These are phyloP conservation scores for Anguilla obscura DNA, from an alignment of 2,797 vertebrate genomes.

Conservation along the genomic window DNA sequence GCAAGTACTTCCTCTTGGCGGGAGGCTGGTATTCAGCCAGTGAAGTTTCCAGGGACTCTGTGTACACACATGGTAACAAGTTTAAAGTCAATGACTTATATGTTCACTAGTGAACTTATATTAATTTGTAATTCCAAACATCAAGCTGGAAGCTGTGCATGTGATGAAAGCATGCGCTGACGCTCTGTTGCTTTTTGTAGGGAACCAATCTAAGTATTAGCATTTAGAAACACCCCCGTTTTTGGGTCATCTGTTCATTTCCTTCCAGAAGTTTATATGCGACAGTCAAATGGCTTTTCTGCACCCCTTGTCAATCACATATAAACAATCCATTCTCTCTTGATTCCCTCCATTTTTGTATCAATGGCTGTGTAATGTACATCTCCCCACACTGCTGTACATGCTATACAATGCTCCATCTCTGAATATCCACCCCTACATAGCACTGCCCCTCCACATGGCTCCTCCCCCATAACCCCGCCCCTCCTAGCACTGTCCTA, in stretches of 20 bases:
- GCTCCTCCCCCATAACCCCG: background rate
- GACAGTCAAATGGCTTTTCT: background rate
- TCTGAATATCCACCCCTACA: too few relatives aligned
- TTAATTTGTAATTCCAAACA: too few relatives aligned
- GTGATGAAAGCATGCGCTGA: too few relatives aligned
- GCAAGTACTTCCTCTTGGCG: slow-evolving; percentile 68
- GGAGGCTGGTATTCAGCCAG: slow-evolving; percentile 71
- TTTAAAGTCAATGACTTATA: too few relatives aligned
- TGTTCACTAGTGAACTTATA: too few relatives aligned
- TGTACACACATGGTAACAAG: too few relatives aligned
- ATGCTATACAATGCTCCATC: too few relatives aligned
- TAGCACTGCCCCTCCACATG: background rate
- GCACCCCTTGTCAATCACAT: background rate
- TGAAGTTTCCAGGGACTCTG: slow-evolving; percentile 52
- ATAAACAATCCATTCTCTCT: background rate
- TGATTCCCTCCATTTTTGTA: background rate
- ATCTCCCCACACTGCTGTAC: too few relatives aligned
- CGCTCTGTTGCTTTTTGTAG: too few relatives aligned
- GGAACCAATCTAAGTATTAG: too few relatives aligned
- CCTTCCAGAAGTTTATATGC: background rate
- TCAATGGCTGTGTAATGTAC: background rate
- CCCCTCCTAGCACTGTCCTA: background rate
- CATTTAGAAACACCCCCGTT: background rate
- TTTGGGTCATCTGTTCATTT: background rate
- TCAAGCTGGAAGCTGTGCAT: too few relatives aligned